Conservation (phyloP, 2,888 invertebrate genomes). For the Dynastes maya region DNA sequence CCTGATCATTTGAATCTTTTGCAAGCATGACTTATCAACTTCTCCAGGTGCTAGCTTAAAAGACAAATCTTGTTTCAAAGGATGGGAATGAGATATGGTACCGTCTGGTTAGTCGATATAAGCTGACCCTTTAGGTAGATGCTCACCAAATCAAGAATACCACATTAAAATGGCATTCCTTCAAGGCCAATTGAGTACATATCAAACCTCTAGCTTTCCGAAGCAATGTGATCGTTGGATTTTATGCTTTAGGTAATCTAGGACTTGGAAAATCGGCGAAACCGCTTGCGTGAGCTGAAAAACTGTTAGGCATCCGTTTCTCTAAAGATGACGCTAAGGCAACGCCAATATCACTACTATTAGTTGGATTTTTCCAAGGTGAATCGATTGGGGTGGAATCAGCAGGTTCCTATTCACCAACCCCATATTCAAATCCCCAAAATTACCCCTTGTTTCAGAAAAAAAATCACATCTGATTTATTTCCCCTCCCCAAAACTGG, state of each 20-base stretch:
- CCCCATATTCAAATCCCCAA: not conserved
- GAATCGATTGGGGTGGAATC: slow-evolving; percentile 53
- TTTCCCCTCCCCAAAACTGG: slow-evolving; percentile 76
- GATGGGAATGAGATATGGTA: slow-evolving; percentile 58
- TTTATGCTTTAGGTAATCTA: slow-evolving; percentile 84
- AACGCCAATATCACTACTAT: slow-evolving; percentile 59
- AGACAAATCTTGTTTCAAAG: slow-evolving; percentile 68
- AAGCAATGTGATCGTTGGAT: slow-evolving; percentile 88
- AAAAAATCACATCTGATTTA: slow-evolving; percentile 53
- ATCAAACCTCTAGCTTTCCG: slow-evolving; percentile 89
- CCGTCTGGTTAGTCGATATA: slow-evolving; percentile 75
- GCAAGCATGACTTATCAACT: slow-evolving; percentile 68
- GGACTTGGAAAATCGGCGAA: slow-evolving; percentile 69
- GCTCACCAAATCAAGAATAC: slow-evolving; percentile 79
- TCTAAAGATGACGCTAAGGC: slow-evolving; percentile 60
- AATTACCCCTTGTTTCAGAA: too few species aligned
- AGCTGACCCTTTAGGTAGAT: slow-evolving; percentile 83
- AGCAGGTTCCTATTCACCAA: slow-evolving; percentile 18
- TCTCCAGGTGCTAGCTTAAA: slow-evolving; percentile 78
- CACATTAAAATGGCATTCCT: not conserved
- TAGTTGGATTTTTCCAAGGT: slow-evolving; percentile 60
- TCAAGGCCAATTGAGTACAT: not conserved
- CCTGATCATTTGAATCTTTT: too few species aligned
- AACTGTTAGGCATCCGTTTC: slow-evolving; percentile 72
- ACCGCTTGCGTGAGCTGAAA: slow-evolving; percentile 79